Evolutionary conservation across 92 coral and sea anemone genomes (phyloP), one percentile per base, ranked within the genome.

Genomic region (Phenganax marumi): DNA sequence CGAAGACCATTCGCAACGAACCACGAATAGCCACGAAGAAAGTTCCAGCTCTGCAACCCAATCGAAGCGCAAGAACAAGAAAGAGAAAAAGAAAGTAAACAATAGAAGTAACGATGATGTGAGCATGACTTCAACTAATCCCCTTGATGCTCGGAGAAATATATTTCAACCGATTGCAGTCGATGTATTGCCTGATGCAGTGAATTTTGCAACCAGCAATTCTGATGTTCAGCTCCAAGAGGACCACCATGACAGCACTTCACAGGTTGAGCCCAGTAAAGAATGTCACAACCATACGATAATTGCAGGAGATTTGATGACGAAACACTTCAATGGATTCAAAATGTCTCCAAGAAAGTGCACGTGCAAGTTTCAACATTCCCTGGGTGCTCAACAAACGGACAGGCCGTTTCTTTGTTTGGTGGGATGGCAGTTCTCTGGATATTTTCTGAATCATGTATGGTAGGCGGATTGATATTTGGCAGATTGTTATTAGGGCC

Each of bases 291-390:
- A n/a, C n/a, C n/a, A 60, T 64, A 25, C 47, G 12, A 64, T 64
- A 64, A 64, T 64, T 22, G 70, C 70, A 49, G 70, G 70, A 8
- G 70, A 64, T 9, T 64, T 21, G 18, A 56, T 56, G 63, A 56
- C 18, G 5, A 56, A 56, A 10, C 63, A 56, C 70, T 60, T 60
- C 7, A 60, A 60, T 60, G 66, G 66, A 8, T 60, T 5, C 22
- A 60, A 14, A 60, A 60, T 60, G 66, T 60, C 66, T n/a, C 4
- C 66, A 60, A 60, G 22, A 60, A 16, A 60, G 2, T 6, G 4
- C 24, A 60, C 8, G 66, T 60, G 4, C 66, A 60, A 60, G 26
- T 60, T 16, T n/a, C 66, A 60, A 60, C 22, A 60, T 60, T 60
- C 14, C 66, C 66, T 7, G 66, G 66, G 23, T n/a, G 24, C 66